These are phyloP conservation scores for Mythimna albipuncta DNA, from an alignment of 2,888 invertebrate species.

Conservation along the genomic window DNA sequence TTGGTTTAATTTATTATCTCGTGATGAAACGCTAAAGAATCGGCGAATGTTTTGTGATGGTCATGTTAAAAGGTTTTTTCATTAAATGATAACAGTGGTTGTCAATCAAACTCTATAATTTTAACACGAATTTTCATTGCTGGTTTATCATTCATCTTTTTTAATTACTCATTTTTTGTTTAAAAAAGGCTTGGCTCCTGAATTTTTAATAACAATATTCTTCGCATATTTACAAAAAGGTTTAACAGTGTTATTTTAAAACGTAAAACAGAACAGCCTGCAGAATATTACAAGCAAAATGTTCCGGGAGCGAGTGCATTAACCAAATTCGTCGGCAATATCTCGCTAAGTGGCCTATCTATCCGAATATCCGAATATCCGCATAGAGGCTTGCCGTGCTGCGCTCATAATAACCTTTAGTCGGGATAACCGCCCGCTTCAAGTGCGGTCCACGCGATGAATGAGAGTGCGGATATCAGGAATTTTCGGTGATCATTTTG, in stretches of 20 bases:
- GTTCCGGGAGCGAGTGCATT: slow-evolving; percentile 61
- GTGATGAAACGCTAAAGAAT: slow-evolving; percentile 48
- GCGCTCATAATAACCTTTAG: slow-evolving; percentile 67
- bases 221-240: background rate
- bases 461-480: slow-evolving; percentile 53
- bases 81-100: slow-evolving; percentile 34
- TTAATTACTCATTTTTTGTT: background rate
- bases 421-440: slow-evolving; percentile 52
- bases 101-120: slow-evolving; percentile 11
- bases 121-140: slow-evolving; percentile 5
- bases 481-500: slow-evolving; percentile 32
- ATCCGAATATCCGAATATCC: slow-evolving; percentile 69
- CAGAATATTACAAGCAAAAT: slow-evolving; percentile 55
- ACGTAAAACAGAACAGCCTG: slow-evolving; percentile 34
- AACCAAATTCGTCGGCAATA: slow-evolving; percentile 68
- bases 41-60: slow-evolving; percentile 27
- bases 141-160: background rate
- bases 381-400: slow-evolving; percentile 58
- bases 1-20: slow-evolving; percentile 62
- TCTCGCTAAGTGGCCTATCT: slow-evolving; percentile 71
- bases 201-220: background rate
- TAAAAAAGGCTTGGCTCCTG: background rate
- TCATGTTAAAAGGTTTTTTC: slow-evolving; percentile 44
- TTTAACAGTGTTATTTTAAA: slow-evolving; percentile 11
- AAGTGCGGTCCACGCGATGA: slow-evolving; percentile 41